Percentiles rank a stretch among this genome's conserved stretches.
Evolutionary conservation across 2,797 vertebrate species (phyloP).

Genomic region (Malurus leucopterus): DNA sequence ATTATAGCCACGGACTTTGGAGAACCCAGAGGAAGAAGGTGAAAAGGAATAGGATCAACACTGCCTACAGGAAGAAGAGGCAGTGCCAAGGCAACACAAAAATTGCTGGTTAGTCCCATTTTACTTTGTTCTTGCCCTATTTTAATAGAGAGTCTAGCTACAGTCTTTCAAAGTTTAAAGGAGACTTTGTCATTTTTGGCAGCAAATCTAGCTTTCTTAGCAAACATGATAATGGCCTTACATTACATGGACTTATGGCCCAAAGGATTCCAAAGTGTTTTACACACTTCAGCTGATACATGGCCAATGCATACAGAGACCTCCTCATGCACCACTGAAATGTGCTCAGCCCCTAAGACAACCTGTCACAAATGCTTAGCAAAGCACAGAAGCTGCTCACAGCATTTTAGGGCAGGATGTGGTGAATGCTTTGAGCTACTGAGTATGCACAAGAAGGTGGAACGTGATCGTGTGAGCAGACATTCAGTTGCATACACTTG

Average conservation of each 20-base stretch:
- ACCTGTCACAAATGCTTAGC: background rate
- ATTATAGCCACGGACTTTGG: slow-evolving; percentile 8
- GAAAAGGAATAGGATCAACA: slow-evolving; percentile 33
- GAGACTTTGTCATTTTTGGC: slow-evolving; percentile 39
- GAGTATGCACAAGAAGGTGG: background rate
- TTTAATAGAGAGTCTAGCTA: background rate
- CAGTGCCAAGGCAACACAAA: slow-evolving; percentile 17
- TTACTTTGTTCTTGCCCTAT: background rate
- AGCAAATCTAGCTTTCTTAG: slow-evolving; percentile 19
- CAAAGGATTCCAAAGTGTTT: background rate
- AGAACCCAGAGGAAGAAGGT: slow-evolving; percentile 43
- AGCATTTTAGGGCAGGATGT: background rate
- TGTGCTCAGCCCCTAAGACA: background rate
- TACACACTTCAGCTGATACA: background rate
- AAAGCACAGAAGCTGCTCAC: background rate
- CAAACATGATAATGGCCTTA: slow-evolving; percentile 40
- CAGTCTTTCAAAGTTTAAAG: background rate
- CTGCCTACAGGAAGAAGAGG: background rate
- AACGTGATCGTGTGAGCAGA: background rate
- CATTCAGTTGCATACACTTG: background rate
- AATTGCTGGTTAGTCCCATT: slow-evolving; percentile 17
- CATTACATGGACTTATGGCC: background rate
- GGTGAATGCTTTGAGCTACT: background rate
- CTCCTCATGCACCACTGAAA: background rate
- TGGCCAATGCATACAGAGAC: background rate